A percentile compares a stretch with the other conserved stretches of the same genome.
Evolutionary conservation across 37 sponge, comb jelly and placozoan genomes (phyloP).

Genomic region (Cliona cf. orientalis): DNA sequence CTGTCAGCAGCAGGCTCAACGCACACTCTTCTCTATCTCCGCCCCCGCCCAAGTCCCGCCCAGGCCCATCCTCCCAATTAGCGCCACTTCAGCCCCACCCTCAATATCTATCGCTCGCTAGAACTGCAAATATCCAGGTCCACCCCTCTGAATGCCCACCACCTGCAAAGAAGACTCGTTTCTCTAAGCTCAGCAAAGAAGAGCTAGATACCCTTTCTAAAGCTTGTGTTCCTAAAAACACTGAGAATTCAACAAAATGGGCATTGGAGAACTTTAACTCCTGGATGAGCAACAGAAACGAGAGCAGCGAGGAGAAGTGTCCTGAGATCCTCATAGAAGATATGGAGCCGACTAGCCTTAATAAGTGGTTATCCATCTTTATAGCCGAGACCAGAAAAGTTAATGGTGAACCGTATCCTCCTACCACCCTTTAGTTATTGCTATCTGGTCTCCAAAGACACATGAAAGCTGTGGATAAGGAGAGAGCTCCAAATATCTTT

Average conservation of each 20-base stretch:
- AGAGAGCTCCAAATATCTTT: background rate
- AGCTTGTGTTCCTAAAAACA: slow-evolving; percentile 6
- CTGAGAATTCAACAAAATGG: background rate
- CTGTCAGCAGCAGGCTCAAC: background rate
- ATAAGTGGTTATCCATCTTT: slow-evolving; percentile 17
- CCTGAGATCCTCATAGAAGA: slow-evolving; percentile 8
- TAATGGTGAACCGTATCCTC: slow-evolving; percentile 18
- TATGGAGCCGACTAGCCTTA: background rate
- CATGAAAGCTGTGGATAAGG: slow-evolving; percentile 10
- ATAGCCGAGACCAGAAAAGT: slow-evolving; percentile 11
- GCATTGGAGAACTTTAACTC: background rate
- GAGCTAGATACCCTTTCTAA: slow-evolving; percentile 3
- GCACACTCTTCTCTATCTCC: background rate
- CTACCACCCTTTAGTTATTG: slow-evolving; percentile 2
- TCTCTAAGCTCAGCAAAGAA: background rate
- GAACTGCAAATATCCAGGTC: too few relatives aligned
- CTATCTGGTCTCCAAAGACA: slow-evolving; percentile 14
- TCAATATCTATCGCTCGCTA: too few relatives aligned
- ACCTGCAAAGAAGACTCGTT: background rate
- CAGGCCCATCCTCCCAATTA: background rate
- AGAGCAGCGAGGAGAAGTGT: background rate
- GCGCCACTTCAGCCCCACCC: background rate
- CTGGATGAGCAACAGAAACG: slow-evolving; percentile 13
- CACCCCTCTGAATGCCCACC: too few relatives aligned
- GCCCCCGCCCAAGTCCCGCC: background rate